Conservation (phyloP, 2,113 vertebrate genomes). For the Edolisoma coerulescens region DNA sequence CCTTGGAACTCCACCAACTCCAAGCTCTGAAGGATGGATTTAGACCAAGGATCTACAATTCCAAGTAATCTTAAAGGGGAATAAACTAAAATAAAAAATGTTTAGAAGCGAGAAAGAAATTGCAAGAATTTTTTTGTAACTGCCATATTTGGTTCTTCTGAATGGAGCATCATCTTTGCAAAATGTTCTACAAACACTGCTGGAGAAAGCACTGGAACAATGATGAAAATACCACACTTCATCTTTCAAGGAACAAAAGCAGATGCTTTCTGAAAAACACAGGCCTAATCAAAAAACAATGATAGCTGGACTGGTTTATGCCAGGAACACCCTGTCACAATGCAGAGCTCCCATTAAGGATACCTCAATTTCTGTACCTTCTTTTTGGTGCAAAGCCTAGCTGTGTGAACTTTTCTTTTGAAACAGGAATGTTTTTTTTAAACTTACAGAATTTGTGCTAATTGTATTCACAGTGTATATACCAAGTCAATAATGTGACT, state of each 20-base stretch:
- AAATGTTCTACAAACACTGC: not conserved
- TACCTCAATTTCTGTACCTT: not conserved
- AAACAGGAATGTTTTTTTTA: not conserved
- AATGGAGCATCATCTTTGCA: not conserved
- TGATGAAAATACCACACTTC: not conserved
- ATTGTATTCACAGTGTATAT: not conserved
- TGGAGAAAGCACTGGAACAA: not conserved
- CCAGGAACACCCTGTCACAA: not conserved
- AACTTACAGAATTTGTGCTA: not conserved
- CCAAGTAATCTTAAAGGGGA: not conserved
- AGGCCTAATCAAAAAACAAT: not conserved
- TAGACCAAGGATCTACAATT: not conserved
- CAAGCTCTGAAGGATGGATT: not conserved
- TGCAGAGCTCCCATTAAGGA: not conserved
- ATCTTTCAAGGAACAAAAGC: not conserved
- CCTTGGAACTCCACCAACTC: not conserved
- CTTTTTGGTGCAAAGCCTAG: not conserved
- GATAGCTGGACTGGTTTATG: not conserved
- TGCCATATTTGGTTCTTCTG: not conserved
- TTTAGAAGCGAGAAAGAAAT: not conserved
- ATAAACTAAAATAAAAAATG: not conserved
- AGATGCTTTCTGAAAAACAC: not conserved
- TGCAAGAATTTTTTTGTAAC: not conserved
- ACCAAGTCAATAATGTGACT: constrained; percentile 9
- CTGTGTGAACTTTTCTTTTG: not conserved